Evolutionary conservation across 2,113 vertebrate species (phyloP), one percentile per base, ranked within the genome.

Genomic region (Columba livia): DNA sequence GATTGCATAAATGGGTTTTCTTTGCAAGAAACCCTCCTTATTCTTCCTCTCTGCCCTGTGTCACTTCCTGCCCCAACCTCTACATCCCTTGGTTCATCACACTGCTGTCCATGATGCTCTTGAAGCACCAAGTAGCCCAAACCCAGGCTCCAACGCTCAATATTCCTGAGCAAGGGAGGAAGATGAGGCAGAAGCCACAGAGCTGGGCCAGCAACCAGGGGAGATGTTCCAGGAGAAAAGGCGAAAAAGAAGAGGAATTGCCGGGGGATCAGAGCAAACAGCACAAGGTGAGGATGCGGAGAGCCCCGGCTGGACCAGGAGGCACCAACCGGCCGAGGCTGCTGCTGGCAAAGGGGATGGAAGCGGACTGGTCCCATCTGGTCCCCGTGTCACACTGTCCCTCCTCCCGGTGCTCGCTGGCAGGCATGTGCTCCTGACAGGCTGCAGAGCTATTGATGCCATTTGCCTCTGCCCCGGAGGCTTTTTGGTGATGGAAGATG

Each of bases 51-150:
- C 48, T 20, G 3, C 18, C n/a, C 29, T 2, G 32, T 5, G 28
- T 10, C 60, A 2, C 74, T 15, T 24, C 11, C 48, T 21, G 1
- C 2, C 58, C 26, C 48, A 19, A 28, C 53, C 2, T 0, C 32
- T 2, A 5, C 75, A 40, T 1, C 60, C 74, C 34, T 4, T 1
- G 7, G 18, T 11, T 51, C 2, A 2, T 19, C 38, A 4, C 74
- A 10, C 2, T 5, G 5, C 11, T 0, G 2, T 2, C 6, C 2
- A 0, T 0, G 34, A 31, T 31, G 62, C 42, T 69, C 44, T 9
- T 11, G 15, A n/a, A 60, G 75, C 71, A 4, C 31, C 18, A 2
- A 1, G 13, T 15, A 21, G 23, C 54, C 64, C 69, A 7, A 44
- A 4, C 8, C 61, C 7, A 51, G 26, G 38, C 29, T 78, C 56